Conservation (phyloP, 2,113 vertebrate genomes). For the Sander lucioperca region DNA sequence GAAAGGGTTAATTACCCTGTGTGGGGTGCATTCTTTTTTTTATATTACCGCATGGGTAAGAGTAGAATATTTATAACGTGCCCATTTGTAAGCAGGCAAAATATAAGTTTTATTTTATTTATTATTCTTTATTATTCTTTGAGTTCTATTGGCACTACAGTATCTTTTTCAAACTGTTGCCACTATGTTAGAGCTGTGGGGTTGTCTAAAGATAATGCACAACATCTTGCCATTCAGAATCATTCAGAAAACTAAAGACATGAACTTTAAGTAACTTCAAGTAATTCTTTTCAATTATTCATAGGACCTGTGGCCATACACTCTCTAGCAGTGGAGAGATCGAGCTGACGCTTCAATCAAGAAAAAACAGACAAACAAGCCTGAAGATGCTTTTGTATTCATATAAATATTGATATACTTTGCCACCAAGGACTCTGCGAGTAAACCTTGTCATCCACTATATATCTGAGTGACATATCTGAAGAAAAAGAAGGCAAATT, state of each 20-base stretch:
- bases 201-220: neutral
- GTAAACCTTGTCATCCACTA: slow-evolving; percentile 30
- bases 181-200: neutral
- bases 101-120: neutral
- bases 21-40: neutral
- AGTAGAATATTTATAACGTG: neutral
- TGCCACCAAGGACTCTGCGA: slow-evolving; percentile 22
- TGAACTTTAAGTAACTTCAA: slow-evolving; percentile 13
- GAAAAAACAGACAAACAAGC: slow-evolving; percentile 29
- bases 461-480: slow-evolving; percentile 16
- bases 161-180: neutral
- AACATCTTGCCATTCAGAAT: neutral
- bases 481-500: neutral
- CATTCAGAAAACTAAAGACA: neutral
- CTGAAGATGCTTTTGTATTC: slow-evolving; percentile 27
- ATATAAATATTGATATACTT: slow-evolving; percentile 46
- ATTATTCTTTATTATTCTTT: neutral
- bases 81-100: neutral
- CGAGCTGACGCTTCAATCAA: slow-evolving; percentile 48
- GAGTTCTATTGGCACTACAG: neutral
- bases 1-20: neutral
- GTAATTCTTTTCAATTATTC: slow-evolving; percentile 41
- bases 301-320: slow-evolving; percentile 14
- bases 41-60: neutral
- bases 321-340: slow-evolving; percentile 8